Base-by-base conservation (phyloP, 2,888 invertebrate genomes). In the Lasioglossum villosulum region DNA sequence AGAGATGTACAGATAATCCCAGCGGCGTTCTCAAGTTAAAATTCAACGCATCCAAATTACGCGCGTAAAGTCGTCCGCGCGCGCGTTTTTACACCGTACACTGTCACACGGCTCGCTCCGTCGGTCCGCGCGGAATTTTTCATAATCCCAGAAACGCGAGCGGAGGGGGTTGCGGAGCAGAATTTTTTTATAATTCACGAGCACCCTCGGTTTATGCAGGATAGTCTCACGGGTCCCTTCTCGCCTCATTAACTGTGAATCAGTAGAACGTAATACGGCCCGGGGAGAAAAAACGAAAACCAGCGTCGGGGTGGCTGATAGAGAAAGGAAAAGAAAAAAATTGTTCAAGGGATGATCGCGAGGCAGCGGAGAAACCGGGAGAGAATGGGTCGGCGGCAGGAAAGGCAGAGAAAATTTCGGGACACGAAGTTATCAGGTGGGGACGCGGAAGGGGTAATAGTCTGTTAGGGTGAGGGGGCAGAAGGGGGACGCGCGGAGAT, bases 241-340 rank as follows among this genome's bases (percentile, higher is more conserved):
- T 89, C 93, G 92, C 90, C 92, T 94, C 94, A 94, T 94, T 94
- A 93, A 92, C 92, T 91, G 90, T 90, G 91, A 93, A 93, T 94
- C 92, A 92, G 91, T 88, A 84, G 81, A 87, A 91, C 90, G 89
- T 91, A 92, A 90, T 92, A 93, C 89, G 85, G 75, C 63, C 81
- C 81, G 88, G 78, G 88, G 84, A 86, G 86, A 80, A 82, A 70
- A 27, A 66, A 87, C 78, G 82, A 42, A 78, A 81, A 83, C 80
- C n/a, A 75, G 68, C 19, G 45, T 66, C 23, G 37, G 37, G 73
- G 76, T 75, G 79, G 75, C 75, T 78, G 87, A 76, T 88, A 84
- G 82, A 83, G 83, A 84, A 89, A 88, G 84, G 79, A 79, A 48
- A 76, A 45, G 71, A 68, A 48, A 30, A 63, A 30, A 63, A n/a